Evolutionary conservation across 2,888 invertebrate species (phyloP), one percentile per base, ranked within the genome.

Genomic region (Meteorus colon): DNA sequence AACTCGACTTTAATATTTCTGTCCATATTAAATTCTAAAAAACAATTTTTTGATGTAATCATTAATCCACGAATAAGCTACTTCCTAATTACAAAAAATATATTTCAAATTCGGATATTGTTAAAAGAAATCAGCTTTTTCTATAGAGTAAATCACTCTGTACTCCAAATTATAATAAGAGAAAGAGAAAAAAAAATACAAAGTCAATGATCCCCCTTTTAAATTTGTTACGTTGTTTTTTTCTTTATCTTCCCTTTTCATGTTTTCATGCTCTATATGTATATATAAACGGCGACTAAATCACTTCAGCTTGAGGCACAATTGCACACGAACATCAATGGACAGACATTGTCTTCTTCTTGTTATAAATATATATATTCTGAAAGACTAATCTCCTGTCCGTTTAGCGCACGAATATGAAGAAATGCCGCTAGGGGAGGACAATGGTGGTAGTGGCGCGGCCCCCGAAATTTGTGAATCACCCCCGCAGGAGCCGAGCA

Each of bases 401-500:
- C 80, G 83, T 83, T 83, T 82, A 82, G 81, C 81, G 83, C 75
- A 82, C 83, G 82, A 83, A 85, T 84, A 86, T 80, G 79, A 80
- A 82, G 81, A 82, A 81, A 80, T 79, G 81, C 82, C 82, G 81
- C 19, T 59, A 12, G 59, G 55, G 5, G 41, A 68, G 29, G 24
- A 45, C 41, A 72, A 72, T 60, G 45, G 63, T 68, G 51, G 51
- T n/a, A 16, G 48, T 5, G 48, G 48, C n/a, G 14, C 65, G 60
- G 59, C 62, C 68, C 27, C 62, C 82, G 19, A 55, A 19, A 55
- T 19, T 19, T 81, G 81, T 84, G 84, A 86, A 87, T 86, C 85
- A 81, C 83, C 80, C 84, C 84, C 81, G 84, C 81, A 83, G 84
- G 82, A 83, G 84, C 87, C 87, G 86, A 86, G 86, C 86, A 87